Conservation (phyloP, 2,113 vertebrate species). For the Potamarius usumacintae region DNA sequence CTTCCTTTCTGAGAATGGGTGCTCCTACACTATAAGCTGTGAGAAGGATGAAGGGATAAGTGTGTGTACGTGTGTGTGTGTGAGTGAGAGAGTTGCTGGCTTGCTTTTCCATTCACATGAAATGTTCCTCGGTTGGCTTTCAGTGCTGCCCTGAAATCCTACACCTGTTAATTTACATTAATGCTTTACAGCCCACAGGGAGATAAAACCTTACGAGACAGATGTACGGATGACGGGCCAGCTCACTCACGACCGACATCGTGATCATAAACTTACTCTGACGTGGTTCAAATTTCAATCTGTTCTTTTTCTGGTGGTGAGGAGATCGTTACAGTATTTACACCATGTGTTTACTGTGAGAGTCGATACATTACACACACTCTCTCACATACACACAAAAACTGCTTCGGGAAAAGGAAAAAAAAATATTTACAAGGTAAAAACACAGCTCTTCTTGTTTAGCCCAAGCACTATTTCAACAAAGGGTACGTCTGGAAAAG, state of each 20-base stretch:
- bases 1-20: background rate
- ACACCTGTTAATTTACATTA: constrained; percentile 36
- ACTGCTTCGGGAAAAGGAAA: background rate
- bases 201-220: background rate
- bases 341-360: background rate
- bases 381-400: background rate
- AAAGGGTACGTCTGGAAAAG: background rate
- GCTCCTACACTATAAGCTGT: background rate
- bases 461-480: background rate
- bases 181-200: background rate
- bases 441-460: constrained; percentile 11
- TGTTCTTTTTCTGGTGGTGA: background rate
- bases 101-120: constrained; percentile 3
- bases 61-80: background rate
- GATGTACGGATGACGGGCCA: background rate
- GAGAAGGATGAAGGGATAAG: background rate
- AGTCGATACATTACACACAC: background rate
- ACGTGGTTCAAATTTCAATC: background rate
- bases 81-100: constrained; percentile 36
- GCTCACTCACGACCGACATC: background rate
- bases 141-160: constrained; percentile 21
- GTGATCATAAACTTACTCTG: background rate
- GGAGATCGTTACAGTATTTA: constrained; percentile 8
- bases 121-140: background rate
- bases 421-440: constrained; percentile 16